Percentiles rank a stretch among this genome's conserved stretches.
These are phyloP conservation scores for Hylia prasina DNA, from an alignment of 2,113 vertebrate species.

Conservation along the genomic window DNA sequence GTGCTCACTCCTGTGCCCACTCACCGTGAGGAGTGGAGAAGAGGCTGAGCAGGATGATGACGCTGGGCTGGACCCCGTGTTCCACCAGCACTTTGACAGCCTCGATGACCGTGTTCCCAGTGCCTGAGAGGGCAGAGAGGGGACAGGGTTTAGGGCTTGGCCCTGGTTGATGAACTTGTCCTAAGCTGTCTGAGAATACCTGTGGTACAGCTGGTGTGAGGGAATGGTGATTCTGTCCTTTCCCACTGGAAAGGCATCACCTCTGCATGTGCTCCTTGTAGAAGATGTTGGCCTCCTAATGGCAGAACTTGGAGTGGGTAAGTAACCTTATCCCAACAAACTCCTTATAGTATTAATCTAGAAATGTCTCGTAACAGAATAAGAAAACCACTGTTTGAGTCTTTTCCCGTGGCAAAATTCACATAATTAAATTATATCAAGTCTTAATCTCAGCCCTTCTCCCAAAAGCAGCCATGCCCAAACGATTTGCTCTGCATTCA, in stretches of 20 bases:
- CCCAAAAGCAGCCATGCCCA: background rate
- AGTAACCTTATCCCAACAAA: background rate
- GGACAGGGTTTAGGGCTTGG: rapidly evolving
- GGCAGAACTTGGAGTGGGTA: background rate
- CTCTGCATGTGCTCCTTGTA: rapidly evolving
- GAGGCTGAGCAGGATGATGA: slow-evolving; percentile 93
- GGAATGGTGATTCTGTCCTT: background rate
- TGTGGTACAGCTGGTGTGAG: background rate
- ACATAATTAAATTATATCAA: background rate
- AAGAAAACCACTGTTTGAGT: background rate
- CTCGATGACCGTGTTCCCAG: slow-evolving; percentile 94
- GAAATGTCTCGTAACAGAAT: background rate
- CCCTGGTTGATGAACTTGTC: background rate
- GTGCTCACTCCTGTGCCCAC: background rate
- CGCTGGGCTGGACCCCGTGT: slow-evolving; percentile 85
- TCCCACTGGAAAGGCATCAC: background rate
- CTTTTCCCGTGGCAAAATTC: background rate
- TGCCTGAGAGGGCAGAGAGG: slow-evolving; percentile 69
- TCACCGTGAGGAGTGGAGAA: slow-evolving; percentile 87
- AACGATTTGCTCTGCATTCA: background rate
- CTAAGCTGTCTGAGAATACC: background rate
- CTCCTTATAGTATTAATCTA: background rate
- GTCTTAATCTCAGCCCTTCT: background rate
- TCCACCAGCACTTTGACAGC: slow-evolving; percentile 92
- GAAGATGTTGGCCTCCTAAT: background rate